These are phyloP conservation scores for Koerneria pararmatus DNA, from an alignment of 2,888 invertebrate species.

Conservation along the genomic window DNA sequence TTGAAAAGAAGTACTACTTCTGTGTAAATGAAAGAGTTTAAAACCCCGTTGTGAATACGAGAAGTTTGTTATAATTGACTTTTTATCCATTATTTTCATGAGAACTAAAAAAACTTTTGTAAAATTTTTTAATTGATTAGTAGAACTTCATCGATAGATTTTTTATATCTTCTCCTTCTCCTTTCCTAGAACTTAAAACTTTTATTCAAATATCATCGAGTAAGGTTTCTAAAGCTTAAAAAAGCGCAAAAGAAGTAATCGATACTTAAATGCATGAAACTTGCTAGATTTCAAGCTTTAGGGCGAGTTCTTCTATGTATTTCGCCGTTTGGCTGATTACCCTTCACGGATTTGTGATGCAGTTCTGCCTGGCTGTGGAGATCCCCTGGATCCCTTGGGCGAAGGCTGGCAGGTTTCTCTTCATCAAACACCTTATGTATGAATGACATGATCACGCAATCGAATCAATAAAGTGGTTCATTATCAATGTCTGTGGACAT, in stretches of 20 bases:
- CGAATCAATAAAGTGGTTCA: too few species aligned
- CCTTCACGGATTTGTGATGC: slow-evolving; percentile 53
- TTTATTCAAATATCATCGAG: too few species aligned
- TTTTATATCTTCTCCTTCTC: too few species aligned
- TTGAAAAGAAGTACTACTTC: too few species aligned
- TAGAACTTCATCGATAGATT: neutral
- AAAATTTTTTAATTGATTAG: neutral
- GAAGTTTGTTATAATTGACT: neutral
- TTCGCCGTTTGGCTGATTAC: slow-evolving; percentile 38
- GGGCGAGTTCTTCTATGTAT: slow-evolving; percentile 56
- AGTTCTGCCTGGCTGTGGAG: slow-evolving; percentile 62
- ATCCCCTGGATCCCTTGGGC: slow-evolving; percentile 60
- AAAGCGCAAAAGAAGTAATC: too few species aligned
- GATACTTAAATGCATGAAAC: too few species aligned
- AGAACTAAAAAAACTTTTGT: too few species aligned
- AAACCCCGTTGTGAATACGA: neutral
- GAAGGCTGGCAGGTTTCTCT: slow-evolving; percentile 51
- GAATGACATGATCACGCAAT: too few species aligned
- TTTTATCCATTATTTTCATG: neutral
- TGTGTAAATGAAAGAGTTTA: neutral
- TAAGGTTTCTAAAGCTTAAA: too few species aligned
- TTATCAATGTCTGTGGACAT: too few species aligned
- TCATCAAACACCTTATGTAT: too few species aligned
- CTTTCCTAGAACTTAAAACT: too few species aligned
- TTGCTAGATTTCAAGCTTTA: slow-evolving; percentile 29